phyloP scores from a whole-genome alignment of 2,113 vertebrate genomes.

The Ictalurus furcatus region DNA sequence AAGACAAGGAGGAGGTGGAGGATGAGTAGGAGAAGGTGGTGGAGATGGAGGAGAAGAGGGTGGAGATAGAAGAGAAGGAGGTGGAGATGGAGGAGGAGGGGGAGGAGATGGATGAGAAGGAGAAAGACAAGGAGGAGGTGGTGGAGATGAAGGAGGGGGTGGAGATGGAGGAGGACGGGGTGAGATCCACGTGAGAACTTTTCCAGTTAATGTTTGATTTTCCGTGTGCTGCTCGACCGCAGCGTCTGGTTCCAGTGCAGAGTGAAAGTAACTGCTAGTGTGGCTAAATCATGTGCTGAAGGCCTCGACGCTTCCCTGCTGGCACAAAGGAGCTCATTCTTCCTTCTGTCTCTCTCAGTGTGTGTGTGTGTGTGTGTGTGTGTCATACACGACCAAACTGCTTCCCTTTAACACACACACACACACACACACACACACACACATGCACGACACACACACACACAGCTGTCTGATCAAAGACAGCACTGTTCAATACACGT shows the following conservation, averaged over 20 bases:
- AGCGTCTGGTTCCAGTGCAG: neutral
- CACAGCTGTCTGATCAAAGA: neutral
- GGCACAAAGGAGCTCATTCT: conserved; percentile 29
- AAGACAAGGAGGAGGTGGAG: too few species aligned
- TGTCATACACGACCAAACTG: neutral
- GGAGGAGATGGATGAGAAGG: too few species aligned
- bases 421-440: neutral
- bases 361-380: neutral
- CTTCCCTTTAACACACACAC: neutral
- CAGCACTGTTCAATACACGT: neutral
- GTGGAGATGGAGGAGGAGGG: neutral
- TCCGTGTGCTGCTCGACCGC: neutral
- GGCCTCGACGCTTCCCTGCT: neutral
- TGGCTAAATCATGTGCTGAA: conserved; percentile 7
- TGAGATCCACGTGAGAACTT: neutral
- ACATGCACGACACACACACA: neutral
- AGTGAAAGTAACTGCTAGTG: neutral
- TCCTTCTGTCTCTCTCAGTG: neutral
- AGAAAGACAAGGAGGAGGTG: too few species aligned
- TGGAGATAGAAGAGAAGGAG: too few species aligned
- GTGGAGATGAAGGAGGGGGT: too few species aligned
- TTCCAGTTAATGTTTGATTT: conserved; percentile 7
- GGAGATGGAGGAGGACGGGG: neutral
- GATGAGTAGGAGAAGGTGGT: too few species aligned
- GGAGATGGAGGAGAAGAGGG: neutral